Percentiles rank a stretch among this genome's conserved stretches.
These are phyloP conservation scores for Drosophila rhopaloa DNA, from an alignment of 1,140 invertebrate species.

Conservation along the genomic window DNA sequence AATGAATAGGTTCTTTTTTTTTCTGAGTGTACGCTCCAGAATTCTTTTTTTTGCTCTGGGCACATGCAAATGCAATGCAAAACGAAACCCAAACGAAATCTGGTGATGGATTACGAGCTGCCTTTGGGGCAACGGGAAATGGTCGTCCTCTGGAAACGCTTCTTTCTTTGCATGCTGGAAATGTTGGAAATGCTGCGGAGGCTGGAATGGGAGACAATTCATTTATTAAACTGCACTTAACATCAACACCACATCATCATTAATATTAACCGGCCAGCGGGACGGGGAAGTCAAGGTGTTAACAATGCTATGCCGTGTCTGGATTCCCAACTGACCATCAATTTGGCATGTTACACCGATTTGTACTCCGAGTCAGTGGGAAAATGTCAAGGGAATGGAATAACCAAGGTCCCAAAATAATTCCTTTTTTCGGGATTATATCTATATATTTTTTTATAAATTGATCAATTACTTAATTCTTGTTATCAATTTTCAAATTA, in stretches of 20 bases:
- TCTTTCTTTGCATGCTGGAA: conserved; percentile 26
- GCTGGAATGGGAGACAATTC: conserved; percentile 67
- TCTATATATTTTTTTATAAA: too few species aligned
- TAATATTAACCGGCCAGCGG: conserved; percentile 54
- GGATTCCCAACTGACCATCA: conserved; percentile 33
- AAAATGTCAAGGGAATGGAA: not conserved
- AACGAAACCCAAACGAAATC: conserved; percentile 44
- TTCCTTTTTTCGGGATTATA: too few species aligned
- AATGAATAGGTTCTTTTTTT: not conserved
- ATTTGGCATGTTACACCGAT: conserved; percentile 22
- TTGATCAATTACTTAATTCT: too few species aligned
- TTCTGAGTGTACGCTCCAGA: not conserved
- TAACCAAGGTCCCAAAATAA: not conserved
- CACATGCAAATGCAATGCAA: conserved; percentile 73
- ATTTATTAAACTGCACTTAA: conserved; percentile 84
- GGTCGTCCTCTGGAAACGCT: conserved; percentile 1
- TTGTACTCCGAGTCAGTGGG: conserved; percentile 13
- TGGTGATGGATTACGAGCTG: conserved; percentile 65
- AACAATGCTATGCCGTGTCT: conserved; percentile 30
- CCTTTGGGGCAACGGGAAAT: conserved; percentile 54
- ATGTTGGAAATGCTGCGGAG: conserved; percentile 17
- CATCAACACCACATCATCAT: conserved; percentile 83
- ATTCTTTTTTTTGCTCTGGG: not conserved
- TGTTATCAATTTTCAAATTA: too few species aligned
- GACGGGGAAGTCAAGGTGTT: conserved; percentile 42